Percentiles rank a stretch among this genome's conserved stretches.
Conservation (phyloP, 2,888 invertebrate species). For the Minunthozetes semirufus region DNA sequence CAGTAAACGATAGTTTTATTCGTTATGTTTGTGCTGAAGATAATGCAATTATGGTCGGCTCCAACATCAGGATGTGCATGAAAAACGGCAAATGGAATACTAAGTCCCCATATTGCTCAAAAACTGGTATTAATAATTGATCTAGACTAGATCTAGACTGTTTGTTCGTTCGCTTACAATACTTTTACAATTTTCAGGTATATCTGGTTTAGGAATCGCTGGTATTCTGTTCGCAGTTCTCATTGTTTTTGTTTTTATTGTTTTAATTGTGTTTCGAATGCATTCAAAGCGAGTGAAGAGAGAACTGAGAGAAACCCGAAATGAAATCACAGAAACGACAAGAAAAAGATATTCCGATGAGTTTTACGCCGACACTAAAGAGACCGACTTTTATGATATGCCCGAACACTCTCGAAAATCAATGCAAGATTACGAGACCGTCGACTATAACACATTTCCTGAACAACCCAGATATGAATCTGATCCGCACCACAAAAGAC, state of each 20-base stretch:
- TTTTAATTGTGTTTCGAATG: neutral
- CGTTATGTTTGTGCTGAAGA: conserved; percentile 16
- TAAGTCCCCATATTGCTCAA: conserved; percentile 12
- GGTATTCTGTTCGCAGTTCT: neutral
- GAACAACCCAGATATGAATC: neutral
- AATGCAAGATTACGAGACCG: neutral
- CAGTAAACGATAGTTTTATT: conserved; percentile 17
- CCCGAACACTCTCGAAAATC: neutral
- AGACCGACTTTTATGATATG: too few relatives aligned
- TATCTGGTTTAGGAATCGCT: neutral
- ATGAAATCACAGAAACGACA: neutral
- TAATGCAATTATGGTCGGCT: conserved; percentile 23
- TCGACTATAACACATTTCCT: neutral
- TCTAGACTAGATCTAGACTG: too few relatives aligned
- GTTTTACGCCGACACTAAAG: neutral
- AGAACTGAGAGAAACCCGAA: neutral
- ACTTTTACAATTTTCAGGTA: neutral
- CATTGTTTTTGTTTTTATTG: neutral
- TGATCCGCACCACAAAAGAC: neutral
- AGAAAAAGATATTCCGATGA: neutral
- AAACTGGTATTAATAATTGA: neutral
- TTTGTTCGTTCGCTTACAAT: too few relatives aligned
- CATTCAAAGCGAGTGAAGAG: neutral
- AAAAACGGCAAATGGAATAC: conserved; percentile 18
- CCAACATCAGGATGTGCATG: neutral